phyloP scores from a whole-genome alignment of 2,888 invertebrate species.

The Ferdinandea cuprea region DNA sequence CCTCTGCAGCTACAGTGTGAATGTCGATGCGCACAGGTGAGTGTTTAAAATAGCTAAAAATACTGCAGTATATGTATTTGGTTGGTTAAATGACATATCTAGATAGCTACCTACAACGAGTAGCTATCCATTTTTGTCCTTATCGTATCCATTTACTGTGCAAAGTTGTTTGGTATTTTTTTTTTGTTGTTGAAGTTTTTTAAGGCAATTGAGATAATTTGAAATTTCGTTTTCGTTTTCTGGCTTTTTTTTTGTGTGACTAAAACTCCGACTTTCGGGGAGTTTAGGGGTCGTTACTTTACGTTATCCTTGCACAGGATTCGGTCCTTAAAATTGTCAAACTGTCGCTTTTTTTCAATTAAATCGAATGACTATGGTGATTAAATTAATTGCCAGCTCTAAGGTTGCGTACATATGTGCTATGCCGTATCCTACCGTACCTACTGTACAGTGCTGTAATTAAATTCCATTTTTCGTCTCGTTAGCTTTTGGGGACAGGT shows the following conservation, averaged over 20 bases:
- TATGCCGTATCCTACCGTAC: no score
- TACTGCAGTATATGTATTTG: not conserved
- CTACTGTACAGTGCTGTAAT: conserved; percentile 46
- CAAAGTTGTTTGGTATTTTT: conserved; percentile 28
- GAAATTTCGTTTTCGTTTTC: conserved; percentile 44
- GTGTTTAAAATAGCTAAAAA: conserved; percentile 65
- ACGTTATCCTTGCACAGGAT: conserved; percentile 40
- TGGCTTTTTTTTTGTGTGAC: conserved; percentile 14
- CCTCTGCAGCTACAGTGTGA: conserved; percentile 95
- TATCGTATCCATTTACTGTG: conserved; percentile 4
- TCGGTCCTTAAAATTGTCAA: conserved; percentile 58
- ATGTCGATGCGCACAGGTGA: conserved; percentile 94
- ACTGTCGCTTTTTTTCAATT: conserved; percentile 66
- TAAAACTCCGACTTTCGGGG: conserved; percentile 45
- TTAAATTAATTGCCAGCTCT: conserved; percentile 66
- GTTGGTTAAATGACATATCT: conserved; percentile 4
- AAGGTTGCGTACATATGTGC: conserved; percentile 60
- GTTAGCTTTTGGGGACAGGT: conserved; percentile 37
- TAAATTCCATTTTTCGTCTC: conserved; percentile 61
- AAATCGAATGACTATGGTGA: conserved; percentile 68
- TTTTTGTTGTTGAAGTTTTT: conserved; percentile 40
- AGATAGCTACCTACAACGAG: conserved; percentile 8
- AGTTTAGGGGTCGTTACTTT: conserved; percentile 62
- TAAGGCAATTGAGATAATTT: conserved; percentile 67
- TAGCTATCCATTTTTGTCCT: conserved; percentile 14